Evolutionary conservation across 2,113 vertebrate species (phyloP).

Genomic region (Tor tambroides): DNA sequence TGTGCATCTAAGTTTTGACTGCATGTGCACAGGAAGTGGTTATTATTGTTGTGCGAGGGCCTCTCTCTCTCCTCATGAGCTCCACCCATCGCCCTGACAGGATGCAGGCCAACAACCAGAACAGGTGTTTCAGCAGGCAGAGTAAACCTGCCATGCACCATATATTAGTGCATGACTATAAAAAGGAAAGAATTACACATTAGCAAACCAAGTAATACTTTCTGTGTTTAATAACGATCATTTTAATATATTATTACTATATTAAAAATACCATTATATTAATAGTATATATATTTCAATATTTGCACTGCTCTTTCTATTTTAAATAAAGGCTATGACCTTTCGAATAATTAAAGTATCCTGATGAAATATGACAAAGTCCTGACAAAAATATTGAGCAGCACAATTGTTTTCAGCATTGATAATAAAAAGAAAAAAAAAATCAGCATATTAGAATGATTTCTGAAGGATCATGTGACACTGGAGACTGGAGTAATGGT

Average conservation of each 20-base stretch:
- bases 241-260: not conserved
- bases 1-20: constrained; percentile 23
- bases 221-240: not conserved
- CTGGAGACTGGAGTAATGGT: not conserved
- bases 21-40: constrained; percentile 56
- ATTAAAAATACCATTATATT: not conserved
- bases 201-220: not conserved
- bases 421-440: too few relatives aligned
- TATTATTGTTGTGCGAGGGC: constrained; percentile 38
- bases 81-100: constrained; percentile 39
- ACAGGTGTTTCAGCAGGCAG: constrained; percentile 45
- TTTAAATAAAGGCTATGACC: not conserved
- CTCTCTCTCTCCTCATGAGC: constrained; percentile 40
- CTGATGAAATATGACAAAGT: too few relatives aligned
- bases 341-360: not conserved
- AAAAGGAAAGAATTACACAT: not conserved
- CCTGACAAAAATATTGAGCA: too few relatives aligned
- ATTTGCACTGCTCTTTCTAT: not conserved
- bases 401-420: too few relatives aligned
- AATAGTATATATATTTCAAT: not conserved
- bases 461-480: not conserved
- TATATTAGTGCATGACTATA: not conserved
- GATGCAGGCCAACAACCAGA: constrained; percentile 45
- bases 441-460: not conserved
- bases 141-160: not conserved